These are phyloP conservation scores for Poecilia wingei DNA, from an alignment of 2,797 vertebrate species.

Conservation along the genomic window DNA sequence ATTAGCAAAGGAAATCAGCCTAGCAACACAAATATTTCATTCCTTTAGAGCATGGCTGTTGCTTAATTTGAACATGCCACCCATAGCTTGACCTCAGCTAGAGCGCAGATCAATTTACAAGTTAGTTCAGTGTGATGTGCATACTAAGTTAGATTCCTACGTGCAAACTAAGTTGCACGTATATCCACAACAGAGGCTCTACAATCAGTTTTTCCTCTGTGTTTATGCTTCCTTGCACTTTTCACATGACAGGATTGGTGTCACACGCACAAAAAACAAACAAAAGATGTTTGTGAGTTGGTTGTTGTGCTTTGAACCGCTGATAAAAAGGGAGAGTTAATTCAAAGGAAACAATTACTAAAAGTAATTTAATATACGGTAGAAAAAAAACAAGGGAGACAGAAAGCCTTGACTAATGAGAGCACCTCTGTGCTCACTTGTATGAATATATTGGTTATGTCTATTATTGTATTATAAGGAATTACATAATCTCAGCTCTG, in stretches of 20 bases:
- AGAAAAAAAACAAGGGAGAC: conserved; percentile 21
- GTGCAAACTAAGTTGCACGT: conserved; percentile 43
- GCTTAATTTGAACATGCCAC: conserved; percentile 6
- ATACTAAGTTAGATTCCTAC: conserved; percentile 34
- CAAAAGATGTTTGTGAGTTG: conserved; percentile 53
- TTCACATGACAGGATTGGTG: conserved; percentile 57
- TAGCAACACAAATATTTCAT: conserved; percentile 20
- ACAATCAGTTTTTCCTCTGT: conserved; percentile 61
- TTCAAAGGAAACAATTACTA: conserved; percentile 62
- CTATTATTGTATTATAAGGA: conserved; percentile 52
- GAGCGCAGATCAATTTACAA: conserved; percentile 25
- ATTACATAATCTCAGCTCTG: conserved; percentile 64
- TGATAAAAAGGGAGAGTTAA: conserved; percentile 53
- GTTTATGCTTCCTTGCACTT: conserved; percentile 50
- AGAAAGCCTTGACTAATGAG: conserved; percentile 55
- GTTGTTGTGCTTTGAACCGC: conserved; percentile 23
- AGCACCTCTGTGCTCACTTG: conserved; percentile 35
- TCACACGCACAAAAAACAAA: conserved; percentile 50
- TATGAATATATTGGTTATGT: conserved; percentile 59
- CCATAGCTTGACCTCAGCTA: conserved; percentile 25
- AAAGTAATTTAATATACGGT: conserved; percentile 53
- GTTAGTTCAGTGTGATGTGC: conserved; percentile 30
- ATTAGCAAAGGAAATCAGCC: conserved; percentile 15
- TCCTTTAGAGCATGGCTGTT: conserved; percentile 4
- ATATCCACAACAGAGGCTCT: conserved; percentile 41